Conservation (phyloP, 2,113 vertebrate species). For the Halcyon malimbica region DNA sequence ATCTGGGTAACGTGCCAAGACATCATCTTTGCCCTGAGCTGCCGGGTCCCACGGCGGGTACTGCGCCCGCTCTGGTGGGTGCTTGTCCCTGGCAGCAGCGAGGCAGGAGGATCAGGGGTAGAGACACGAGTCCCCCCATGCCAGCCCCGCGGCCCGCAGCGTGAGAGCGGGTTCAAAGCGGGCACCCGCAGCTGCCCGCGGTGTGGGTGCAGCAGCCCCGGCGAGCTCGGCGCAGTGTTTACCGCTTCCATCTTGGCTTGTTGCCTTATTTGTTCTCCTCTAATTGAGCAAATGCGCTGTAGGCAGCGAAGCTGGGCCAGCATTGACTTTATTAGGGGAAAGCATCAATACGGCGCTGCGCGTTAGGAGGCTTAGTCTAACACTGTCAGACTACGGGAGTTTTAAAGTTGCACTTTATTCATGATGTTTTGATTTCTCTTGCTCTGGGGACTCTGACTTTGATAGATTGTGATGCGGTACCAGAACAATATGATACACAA, state of each 20-base stretch:
- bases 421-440: slow-evolving; percentile 61
- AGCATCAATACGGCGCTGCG: background rate
- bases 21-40: background rate
- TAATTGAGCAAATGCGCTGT: slow-evolving; percentile 44
- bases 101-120: background rate
- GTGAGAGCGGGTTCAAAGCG: background rate
- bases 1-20: accelerated
- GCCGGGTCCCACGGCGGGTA: accelerated
- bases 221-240: background rate
- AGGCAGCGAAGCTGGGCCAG: background rate
- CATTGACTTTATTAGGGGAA: background rate
- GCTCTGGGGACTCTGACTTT: slow-evolving; percentile 62
- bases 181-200: background rate
- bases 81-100: accelerated
- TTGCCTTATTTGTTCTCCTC: slow-evolving; percentile 29
- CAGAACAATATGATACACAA: background rate
- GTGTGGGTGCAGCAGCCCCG: background rate
- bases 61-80: accelerated
- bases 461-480: slow-evolving; percentile 44
- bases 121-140: accelerated
- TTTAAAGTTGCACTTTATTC: slow-evolving; percentile 48
- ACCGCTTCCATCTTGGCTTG: background rate
- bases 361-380: background rate
- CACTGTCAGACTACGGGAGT: slow-evolving; percentile 16
- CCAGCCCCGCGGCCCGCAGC: accelerated